Evolutionary conservation across 2,888 invertebrate species (phyloP).

Genomic region (Drosophila merina): DNA sequence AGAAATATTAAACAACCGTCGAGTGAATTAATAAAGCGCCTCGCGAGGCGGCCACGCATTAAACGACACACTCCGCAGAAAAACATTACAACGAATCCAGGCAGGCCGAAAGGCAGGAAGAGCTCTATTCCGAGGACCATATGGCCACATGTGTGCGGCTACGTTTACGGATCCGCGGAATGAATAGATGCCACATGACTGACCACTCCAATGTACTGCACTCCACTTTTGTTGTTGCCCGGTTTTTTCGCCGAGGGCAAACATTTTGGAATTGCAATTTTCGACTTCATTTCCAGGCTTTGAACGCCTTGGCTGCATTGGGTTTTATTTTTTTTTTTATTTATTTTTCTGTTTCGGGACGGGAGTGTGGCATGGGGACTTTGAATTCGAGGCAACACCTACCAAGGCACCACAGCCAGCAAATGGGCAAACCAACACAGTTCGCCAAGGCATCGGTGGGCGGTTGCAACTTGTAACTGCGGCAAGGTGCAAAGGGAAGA

Average conservation of each 20-base stretch:
- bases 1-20: slow-evolving; percentile 71
- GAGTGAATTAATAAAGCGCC: slow-evolving; percentile 77
- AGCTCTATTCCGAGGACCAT: slow-evolving; percentile 21
- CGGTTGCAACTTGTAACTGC: slow-evolving; percentile 30
- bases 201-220: slow-evolving; percentile 56
- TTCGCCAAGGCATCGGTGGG: slow-evolving; percentile 67
- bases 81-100: slow-evolving; percentile 39
- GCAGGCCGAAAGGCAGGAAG: slow-evolving; percentile 27
- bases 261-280: slow-evolving; percentile 79
- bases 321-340: slow-evolving; percentile 6
- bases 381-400: slow-evolving; percentile 62
- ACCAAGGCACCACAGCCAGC: slow-evolving; percentile 51
- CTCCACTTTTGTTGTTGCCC: slow-evolving; percentile 52
- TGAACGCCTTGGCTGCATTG: slow-evolving; percentile 51
- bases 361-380: slow-evolving; percentile 12
- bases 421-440: slow-evolving; percentile 53
- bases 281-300: slow-evolving; percentile 75
- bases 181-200: slow-evolving; percentile 76
- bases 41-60: slow-evolving; percentile 73
- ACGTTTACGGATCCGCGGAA: slow-evolving; percentile 14
- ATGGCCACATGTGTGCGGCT: slow-evolving; percentile 33
- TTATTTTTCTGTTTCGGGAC: not conserved
- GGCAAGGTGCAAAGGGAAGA: not conserved
- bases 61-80: slow-evolving; percentile 64
- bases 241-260: slow-evolving; percentile 66